Base-by-base conservation (phyloP, 2,888 invertebrate genomes). In the Drosophila algonquin region DNA sequence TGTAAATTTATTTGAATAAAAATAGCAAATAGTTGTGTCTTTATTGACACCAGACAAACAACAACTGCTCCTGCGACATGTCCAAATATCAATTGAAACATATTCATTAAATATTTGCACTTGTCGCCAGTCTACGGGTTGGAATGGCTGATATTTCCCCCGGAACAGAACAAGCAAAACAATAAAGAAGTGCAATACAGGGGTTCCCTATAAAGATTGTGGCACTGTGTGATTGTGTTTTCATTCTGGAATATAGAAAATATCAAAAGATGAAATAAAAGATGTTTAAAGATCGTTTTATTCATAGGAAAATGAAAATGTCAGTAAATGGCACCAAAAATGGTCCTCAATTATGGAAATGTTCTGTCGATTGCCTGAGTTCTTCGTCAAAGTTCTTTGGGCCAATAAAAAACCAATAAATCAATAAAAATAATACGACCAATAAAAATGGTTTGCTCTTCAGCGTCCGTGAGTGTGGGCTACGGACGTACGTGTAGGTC, bases 51-150 rank as follows among this genome's bases (percentile, higher is more conserved):
- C 58, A 48, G 2, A 30, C 45, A 62, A 50, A 65, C 16, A 64
- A 63, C 16, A 59, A 46, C 30, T 52, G 55, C 27, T 27, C 0
- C 7, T 6, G 0, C 30, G 8, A 8, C 18, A 63, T 65, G 73
- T 48, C 69, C 40, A 51, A 63, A 62, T 76, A 69, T 56, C 72
- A 72, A 70, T 72, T 69, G n/a, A 40, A 63, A 69, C 40, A n/a
- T 74, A 76, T 78, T 76, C 64, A 81, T 75, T 74, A 72, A 74
- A 79, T 79, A 78, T 80, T 76, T 77, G 63, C 61, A 59, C 64
- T 35, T 46, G 8, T 27, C 62, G 8, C 52, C 57, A 45, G 16
- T 27, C 56, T 12, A 27, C 16, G 10, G n/a, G 5, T 8, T 35
- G 64, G 7, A 27, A 27, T 14, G 40, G 48, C 52, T 47, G 24